Base-by-base conservation (phyloP, 1,140 invertebrate genomes). In the Diploscapter pachys region DNA sequence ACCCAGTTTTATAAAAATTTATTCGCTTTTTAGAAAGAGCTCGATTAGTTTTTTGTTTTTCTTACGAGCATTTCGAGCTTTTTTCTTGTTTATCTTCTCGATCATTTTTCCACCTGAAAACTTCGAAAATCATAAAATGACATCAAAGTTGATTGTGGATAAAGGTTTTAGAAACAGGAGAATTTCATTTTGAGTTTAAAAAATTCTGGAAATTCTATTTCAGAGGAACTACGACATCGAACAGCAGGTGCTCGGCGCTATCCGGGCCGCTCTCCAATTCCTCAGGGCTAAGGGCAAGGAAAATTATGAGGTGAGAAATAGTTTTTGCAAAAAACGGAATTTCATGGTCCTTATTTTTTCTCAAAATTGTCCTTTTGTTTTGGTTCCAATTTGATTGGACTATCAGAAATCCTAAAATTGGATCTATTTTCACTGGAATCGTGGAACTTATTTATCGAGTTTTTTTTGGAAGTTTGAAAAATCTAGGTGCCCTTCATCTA, bases 251-350 rank as follows among this genome's bases (percentile, higher is more conserved):
- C 8, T n/a, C 5, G 51, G 80, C 63, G 98, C 97, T 86, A 98
- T 98, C 13, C 91, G 92, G 65, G 94, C 96, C 86, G 93, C 94
- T 0, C 86, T 99, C 0, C 93, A 96, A 78, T 97, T 97, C 82
- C 98, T 99, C 90, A 88, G 96, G 11, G 97, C 96, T n/a, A 61
- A 80, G 4, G 48, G 71, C 5, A 81, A 83, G 54, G 80, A 89
- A 85, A 31, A 31, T 31, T 31, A 31, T 31, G 31, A 31, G 31
- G 31, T 31, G 31, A 31, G 1, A 31, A 31, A 31, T 31, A 31
- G 31, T 31, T 31, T 31, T 31, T 0, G 31, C 31, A 31, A 31
- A 31, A 1, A 31, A 31, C 31, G 67, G 2, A 9, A 65, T 9
- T 31, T 31, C 2, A 49, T 9, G 9, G 1, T 2, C 51, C 1